Evolutionary conservation across 1,140 invertebrate species (phyloP).

Genomic region (Microplitis demolitor): DNA sequence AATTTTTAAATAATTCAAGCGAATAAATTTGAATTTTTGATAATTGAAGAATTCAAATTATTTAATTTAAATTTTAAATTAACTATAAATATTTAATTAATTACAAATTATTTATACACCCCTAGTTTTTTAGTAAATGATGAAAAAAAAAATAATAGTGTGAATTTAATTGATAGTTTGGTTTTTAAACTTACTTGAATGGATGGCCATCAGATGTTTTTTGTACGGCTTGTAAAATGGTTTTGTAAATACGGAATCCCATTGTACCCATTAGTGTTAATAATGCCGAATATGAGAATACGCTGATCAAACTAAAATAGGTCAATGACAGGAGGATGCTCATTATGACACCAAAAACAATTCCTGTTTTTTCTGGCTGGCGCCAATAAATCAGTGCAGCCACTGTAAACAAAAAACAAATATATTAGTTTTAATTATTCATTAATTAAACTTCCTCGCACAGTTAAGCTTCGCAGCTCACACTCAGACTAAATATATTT

Average conservation of each 20-base stretch:
- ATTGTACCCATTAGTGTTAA: constrained; percentile 82
- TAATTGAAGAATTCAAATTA: too few relatives aligned
- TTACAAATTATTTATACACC: not conserved
- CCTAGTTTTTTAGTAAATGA: not conserved
- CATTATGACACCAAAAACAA: constrained; percentile 86
- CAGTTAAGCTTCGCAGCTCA: too few relatives aligned
- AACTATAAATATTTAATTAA: too few relatives aligned
- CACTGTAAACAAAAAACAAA: constrained; percentile 70
- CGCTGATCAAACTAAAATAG: constrained; percentile 94
- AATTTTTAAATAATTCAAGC: too few relatives aligned
- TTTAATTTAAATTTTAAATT: too few relatives aligned
- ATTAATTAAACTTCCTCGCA: too few relatives aligned
- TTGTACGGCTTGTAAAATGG: constrained; percentile 92
- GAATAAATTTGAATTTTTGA: too few relatives aligned
- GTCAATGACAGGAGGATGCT: constrained; percentile 88
- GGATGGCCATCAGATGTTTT: constrained; percentile 97
- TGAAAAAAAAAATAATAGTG: constrained; percentile 22
- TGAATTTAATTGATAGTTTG: too few relatives aligned
- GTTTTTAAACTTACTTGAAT: constrained; percentile 80
- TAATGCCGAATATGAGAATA: constrained; percentile 89
- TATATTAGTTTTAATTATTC: constrained; percentile 9
- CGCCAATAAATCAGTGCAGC: constrained; percentile 97
- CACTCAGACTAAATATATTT: too few relatives aligned
- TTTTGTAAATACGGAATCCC: constrained; percentile 94
- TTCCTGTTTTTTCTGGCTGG: constrained; percentile 90